phyloP scores from a whole-genome alignment of 2,113 vertebrate genomes.

The Sterrhoptilus dennistouni region DNA sequence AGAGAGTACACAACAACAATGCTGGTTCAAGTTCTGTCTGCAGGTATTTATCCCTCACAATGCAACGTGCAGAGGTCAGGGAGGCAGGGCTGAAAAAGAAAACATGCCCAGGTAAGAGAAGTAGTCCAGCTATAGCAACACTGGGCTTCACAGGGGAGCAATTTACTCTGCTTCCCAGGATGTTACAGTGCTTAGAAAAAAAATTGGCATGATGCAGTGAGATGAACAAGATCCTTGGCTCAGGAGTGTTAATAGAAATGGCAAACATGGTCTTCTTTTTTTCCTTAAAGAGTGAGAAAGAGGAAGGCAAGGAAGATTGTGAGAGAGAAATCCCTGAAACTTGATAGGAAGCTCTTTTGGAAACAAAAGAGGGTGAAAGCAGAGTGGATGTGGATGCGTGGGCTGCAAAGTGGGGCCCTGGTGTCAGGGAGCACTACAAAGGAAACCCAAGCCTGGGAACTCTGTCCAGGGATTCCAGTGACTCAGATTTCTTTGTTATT shows the following conservation, averaged over 20 bases:
- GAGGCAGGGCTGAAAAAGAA: not conserved
- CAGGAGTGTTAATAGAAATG: not conserved
- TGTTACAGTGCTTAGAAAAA: not conserved
- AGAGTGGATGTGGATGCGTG: conserved; percentile 16
- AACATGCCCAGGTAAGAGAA: not conserved
- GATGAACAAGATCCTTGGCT: not conserved
- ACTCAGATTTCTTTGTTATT: conserved; percentile 68
- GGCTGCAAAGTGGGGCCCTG: not conserved
- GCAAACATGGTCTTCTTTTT: not conserved
- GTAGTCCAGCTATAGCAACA: not conserved
- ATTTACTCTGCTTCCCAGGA: not conserved
- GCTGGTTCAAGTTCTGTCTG: not conserved
- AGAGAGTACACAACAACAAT: not conserved
- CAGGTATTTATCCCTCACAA: not conserved
- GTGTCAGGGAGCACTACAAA: conserved; percentile 60
- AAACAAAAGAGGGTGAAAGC: conserved; percentile 29
- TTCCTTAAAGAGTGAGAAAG: not conserved
- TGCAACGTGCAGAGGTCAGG: not conserved
- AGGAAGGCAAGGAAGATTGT: not conserved
- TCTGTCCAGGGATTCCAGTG: conserved; percentile 46
- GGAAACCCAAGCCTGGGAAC: conserved; percentile 74
- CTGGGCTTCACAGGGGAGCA: not conserved
- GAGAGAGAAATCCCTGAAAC: conserved; percentile 24
- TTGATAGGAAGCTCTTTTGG: not conserved
- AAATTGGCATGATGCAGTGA: not conserved